Base-by-base conservation (phyloP, 2,888 invertebrate species). In the Agriotes lineatus region DNA sequence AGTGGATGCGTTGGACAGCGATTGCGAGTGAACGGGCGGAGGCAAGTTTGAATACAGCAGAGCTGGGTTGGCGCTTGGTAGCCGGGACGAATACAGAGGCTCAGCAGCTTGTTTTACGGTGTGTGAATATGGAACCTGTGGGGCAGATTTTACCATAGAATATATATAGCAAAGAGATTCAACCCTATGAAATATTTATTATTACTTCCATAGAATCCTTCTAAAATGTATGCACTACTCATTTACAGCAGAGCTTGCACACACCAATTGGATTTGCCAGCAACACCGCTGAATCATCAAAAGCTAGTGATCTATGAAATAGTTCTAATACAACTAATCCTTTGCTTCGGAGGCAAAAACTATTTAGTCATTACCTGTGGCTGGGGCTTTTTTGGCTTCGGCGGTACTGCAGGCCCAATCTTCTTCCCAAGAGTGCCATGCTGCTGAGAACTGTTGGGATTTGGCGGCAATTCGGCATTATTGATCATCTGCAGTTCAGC, bases 341-440 rank as follows among this genome's bases (percentile, higher is more conserved):
- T 25, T 25, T 25, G 25, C 7, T 25, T 25, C 25, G 3, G 18
- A 2, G 6, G 10, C 4, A 9, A 45, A 18, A 42, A 18, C 3
- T 42, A 48, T 10, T 35, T 39, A 20, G 18, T 10, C 6, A 14
- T 81, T 81, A 88, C 88, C 86, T 88, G 87, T 19, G 89, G 87
- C 79, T 86, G 87, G 45, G 85, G 85, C 80, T 88, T 92, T 82
- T 89, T 90, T 73, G 93, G 93, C 82, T 94, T 94, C 7, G 94
- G 94, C 48, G 94, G 94, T 66, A 93, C 93, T 61, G 90, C 91
- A 71, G 94, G 94, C 72, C 92, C 93, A 71, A 91, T 86, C 84
- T 92, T 94, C 75, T 87, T 88, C 2, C 82, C 84, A 10, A 82
- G 71, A 22, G 84, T 84, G 18, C 81, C 86, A 84, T 18, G 82